Conservation (phyloP, 2,888 invertebrate genomes). For the Nephrotoma flavescens region DNA sequence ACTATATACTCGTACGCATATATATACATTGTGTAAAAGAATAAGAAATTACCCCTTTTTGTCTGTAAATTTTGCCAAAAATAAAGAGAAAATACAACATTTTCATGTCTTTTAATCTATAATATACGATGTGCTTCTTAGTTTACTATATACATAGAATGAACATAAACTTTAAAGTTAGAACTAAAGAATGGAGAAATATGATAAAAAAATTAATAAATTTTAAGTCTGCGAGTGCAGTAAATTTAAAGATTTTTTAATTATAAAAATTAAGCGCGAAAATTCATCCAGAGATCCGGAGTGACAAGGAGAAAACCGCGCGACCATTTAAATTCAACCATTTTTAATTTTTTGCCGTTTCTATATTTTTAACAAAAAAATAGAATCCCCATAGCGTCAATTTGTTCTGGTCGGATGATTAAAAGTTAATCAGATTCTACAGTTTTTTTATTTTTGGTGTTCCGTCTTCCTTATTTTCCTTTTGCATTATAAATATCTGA, state of each 20-base stretch:
- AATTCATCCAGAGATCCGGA: background rate
- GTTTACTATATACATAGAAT: background rate
- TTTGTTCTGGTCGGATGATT: background rate
- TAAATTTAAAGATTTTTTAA: background rate
- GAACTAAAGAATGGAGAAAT: background rate
- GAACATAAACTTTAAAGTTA: background rate
- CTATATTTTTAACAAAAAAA: background rate
- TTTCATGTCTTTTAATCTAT: background rate
- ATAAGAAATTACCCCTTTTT: background rate
- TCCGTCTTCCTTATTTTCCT: background rate
- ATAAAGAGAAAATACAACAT: background rate
- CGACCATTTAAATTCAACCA: background rate
- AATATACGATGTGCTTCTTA: background rate
- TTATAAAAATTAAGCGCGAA: background rate
- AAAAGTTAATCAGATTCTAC: background rate
- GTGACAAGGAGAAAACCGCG: background rate
- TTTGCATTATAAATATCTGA: background rate
- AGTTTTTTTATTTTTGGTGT: background rate
- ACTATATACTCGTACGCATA: background rate
- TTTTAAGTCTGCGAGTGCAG: background rate
- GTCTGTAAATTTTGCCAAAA: background rate
- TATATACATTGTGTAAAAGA: background rate
- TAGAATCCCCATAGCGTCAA: background rate
- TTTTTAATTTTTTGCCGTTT: background rate
- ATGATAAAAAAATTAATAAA: background rate